Evolutionary conservation across 2,113 vertebrate genomes (phyloP).

Genomic region (Aptenodytes forsteri): DNA sequence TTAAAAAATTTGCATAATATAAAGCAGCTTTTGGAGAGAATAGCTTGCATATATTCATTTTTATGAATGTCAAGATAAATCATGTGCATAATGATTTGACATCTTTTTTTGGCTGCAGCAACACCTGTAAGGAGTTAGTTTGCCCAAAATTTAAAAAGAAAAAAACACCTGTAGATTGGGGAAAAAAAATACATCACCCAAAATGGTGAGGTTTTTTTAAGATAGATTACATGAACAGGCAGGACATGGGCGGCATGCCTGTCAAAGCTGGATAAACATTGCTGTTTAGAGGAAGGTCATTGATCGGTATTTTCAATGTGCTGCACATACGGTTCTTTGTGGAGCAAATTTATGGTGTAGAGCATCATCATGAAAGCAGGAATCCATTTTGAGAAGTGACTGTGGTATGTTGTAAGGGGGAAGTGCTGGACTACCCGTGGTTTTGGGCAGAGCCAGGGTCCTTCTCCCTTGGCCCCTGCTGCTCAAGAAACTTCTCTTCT

Average conservation of each 20-base stretch:
- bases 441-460: neutral
- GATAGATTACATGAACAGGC: neutral
- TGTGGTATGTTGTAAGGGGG: neutral
- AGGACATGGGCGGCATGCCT: neutral
- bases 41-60: conserved; percentile 59
- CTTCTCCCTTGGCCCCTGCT: neutral
- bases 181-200: too few relatives aligned
- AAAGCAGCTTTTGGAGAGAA: conserved; percentile 53
- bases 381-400: neutral
- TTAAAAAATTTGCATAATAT: conserved; percentile 57
- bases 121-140: neutral
- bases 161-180: neutral
- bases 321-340: neutral
- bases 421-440: neutral
- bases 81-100: conserved; percentile 13
- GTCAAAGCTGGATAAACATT: neutral
- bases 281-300: neutral
- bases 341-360: neutral
- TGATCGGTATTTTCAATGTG: neutral
- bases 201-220: neutral
- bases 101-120: neutral
- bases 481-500: neutral
- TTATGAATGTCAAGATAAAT: conserved; percentile 44
- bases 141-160: neutral
- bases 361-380: neutral